Percentiles rank a stretch among this genome's conserved stretches.
phyloP scores from a whole-genome alignment of 2,113 vertebrate genomes.

The Todiramphus saurophagus region DNA sequence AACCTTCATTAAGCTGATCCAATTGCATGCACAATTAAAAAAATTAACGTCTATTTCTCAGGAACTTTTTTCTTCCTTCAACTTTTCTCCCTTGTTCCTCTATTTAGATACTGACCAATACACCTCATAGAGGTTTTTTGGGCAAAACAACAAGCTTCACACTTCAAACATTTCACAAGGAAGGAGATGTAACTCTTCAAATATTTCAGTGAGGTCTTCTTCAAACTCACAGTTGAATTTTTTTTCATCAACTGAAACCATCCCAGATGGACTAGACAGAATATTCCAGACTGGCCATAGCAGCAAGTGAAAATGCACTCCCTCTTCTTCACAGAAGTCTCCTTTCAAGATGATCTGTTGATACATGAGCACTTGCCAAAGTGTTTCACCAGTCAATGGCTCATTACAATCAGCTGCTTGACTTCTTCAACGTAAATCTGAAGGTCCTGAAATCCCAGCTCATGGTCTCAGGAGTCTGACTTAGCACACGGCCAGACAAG shows the following conservation, averaged over 20 bases:
- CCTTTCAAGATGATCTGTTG: neutral
- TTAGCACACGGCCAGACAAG: neutral
- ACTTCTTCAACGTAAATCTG: neutral
- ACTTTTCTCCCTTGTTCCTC: neutral
- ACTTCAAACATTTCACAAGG: neutral
- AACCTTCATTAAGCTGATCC: neutral
- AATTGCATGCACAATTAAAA: neutral
- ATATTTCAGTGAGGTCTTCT: neutral
- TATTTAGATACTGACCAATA: neutral
- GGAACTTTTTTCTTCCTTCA: neutral
- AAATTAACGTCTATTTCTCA: neutral
- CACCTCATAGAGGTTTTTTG: neutral
- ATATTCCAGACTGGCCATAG: neutral
- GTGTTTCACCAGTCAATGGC: neutral
- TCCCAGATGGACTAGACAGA: neutral
- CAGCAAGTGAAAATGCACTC: neutral
- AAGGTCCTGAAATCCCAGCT: neutral
- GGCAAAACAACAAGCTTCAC: neutral
- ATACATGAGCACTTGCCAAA: neutral
- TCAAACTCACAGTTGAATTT: neutral
- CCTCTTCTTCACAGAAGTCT: neutral
- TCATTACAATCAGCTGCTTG: neutral
- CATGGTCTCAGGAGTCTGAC: neutral
- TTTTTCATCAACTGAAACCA: neutral
- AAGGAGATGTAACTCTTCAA: neutral